Percentiles rank a stretch among this genome's conserved stretches.
These are phyloP conservation scores for Lontra canadensis DNA, from an alignment of 2,113 vertebrate species.

Conservation along the genomic window DNA sequence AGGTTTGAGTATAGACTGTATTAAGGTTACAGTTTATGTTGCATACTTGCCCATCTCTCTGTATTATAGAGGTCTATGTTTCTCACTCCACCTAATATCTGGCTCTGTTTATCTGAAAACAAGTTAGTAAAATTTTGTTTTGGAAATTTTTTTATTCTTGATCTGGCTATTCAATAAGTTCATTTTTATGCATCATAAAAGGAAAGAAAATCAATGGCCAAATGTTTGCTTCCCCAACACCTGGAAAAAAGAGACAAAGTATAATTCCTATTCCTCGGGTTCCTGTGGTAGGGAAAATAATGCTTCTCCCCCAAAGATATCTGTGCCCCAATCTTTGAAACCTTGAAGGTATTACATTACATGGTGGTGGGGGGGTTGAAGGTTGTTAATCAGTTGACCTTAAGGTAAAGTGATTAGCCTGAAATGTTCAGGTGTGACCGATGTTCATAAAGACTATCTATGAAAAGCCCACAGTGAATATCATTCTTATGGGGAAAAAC, in stretches of 20 bases:
- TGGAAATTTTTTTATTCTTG: background rate
- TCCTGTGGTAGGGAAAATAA: background rate
- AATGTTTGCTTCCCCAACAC: background rate
- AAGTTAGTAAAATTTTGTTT: background rate
- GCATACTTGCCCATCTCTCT: background rate
- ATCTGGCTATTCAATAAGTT: background rate
- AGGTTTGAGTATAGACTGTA: background rate
- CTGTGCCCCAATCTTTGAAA: background rate
- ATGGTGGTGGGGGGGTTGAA: background rate
- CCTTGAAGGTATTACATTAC: background rate
- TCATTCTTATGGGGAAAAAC: too few species aligned
- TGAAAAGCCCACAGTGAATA: too few species aligned
- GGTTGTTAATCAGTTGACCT: background rate
- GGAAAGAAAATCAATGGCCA: background rate
- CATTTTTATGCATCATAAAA: background rate
- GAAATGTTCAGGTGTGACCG: background rate
- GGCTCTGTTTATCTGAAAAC: background rate
- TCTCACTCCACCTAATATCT: background rate
- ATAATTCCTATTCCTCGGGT: background rate
- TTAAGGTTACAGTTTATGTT: background rate
- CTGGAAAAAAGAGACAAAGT: background rate
- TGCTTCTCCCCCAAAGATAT: background rate
- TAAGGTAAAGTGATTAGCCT: background rate
- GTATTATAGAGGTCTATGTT: background rate
- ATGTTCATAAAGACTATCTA: background rate